Evolutionary conservation across 2,888 invertebrate genomes (phyloP).

Genomic region (Diabrotica balteata): DNA sequence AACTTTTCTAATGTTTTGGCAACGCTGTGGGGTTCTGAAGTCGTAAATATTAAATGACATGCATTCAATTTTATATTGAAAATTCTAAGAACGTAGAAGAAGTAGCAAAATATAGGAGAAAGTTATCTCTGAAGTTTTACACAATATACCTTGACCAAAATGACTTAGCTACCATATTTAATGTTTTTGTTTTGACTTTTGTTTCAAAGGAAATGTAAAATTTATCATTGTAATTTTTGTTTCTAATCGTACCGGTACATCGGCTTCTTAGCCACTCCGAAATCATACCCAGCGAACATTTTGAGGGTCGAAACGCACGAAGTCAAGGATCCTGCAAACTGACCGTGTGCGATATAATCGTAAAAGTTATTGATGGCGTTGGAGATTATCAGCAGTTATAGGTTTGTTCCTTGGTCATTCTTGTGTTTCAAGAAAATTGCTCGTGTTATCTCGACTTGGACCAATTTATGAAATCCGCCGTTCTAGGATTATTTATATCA

Average conservation of each 20-base stretch:
- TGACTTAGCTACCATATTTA: too few species aligned
- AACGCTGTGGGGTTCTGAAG: too few species aligned
- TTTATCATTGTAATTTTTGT: too few species aligned
- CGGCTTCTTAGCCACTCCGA: not conserved
- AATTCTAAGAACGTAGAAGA: too few species aligned
- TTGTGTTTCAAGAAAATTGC: conserved; percentile 55
- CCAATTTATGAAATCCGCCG: conserved; percentile 40
- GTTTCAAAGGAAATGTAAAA: too few species aligned
- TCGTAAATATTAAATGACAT: too few species aligned
- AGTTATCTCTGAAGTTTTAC: too few species aligned
- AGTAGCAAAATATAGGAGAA: too few species aligned
- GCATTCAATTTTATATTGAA: too few species aligned
- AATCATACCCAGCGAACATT: not conserved
- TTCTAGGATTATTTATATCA: conserved; percentile 25
- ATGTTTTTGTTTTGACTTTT: too few species aligned
- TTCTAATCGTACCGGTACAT: not conserved
- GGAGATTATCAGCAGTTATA: conserved; percentile 58
- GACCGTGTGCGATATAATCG: conserved; percentile 57
- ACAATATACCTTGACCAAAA: too few species aligned
- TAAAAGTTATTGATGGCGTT: conserved; percentile 58
- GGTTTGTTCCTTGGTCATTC: conserved; percentile 57
- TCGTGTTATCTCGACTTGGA: conserved; percentile 48
- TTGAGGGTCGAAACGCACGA: conserved; percentile 17
- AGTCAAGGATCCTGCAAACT: conserved; percentile 45
- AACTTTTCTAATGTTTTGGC: too few species aligned